Evolutionary conservation across 2,888 invertebrate species (phyloP).

Genomic region (Gnatocerus cornutus): DNA sequence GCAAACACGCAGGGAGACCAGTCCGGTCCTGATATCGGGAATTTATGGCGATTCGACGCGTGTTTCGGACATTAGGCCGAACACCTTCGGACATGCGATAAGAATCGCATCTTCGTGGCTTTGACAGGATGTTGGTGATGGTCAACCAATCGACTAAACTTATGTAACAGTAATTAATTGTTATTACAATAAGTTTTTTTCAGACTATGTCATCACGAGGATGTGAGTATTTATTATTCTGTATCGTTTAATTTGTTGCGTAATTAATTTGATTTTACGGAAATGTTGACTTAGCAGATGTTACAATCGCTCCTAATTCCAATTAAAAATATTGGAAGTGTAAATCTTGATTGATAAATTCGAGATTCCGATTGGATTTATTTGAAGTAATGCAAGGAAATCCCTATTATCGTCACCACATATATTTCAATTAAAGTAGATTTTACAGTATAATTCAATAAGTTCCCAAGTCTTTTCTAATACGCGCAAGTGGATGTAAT

Average conservation of each 20-base stretch:
- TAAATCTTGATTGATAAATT: not conserved
- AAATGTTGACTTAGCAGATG: not conserved
- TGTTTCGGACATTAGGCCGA: conserved; percentile 49
- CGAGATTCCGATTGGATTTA: not conserved
- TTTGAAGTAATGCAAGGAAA: not conserved
- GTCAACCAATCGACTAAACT: not conserved
- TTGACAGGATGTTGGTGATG: conserved; percentile 32
- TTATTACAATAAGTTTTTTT: conserved; percentile 4
- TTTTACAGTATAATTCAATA: not conserved
- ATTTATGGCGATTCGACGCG: conserved; percentile 46
- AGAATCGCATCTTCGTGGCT: conserved; percentile 56
- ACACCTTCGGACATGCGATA: conserved; percentile 50
- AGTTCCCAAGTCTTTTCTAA: too few relatives aligned
- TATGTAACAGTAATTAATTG: conserved; percentile 5
- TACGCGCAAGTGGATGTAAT: not conserved
- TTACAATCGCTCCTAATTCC: too few relatives aligned
- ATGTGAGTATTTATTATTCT: not conserved
- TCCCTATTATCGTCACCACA: not conserved
- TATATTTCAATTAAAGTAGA: not conserved
- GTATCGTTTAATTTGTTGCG: not conserved
- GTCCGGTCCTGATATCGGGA: conserved; percentile 30
- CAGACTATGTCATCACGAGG: not conserved
- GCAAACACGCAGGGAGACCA: conserved; percentile 55
- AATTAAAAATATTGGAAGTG: not conserved
- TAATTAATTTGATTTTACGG: conserved; percentile 5